Percentiles rank a stretch among this genome's conserved stretches.
These are phyloP conservation scores for Turdus rufiventris DNA, from an alignment of 2,113 vertebrate genomes.

Conservation along the genomic window DNA sequence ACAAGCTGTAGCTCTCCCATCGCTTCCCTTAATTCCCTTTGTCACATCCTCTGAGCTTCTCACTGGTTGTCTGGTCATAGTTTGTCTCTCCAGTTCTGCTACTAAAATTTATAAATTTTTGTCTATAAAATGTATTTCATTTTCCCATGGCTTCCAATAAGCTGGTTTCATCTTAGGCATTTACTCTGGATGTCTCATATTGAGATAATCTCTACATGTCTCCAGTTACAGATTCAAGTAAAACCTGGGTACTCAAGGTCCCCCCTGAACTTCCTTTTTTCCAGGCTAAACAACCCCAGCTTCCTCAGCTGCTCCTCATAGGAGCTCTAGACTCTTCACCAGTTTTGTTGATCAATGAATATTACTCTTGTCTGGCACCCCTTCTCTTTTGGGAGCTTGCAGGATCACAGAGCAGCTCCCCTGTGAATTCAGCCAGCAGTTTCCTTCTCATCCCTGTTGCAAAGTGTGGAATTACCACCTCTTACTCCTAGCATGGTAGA, in stretches of 20 bases:
- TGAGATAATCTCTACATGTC: neutral
- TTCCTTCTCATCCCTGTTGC: accelerated
- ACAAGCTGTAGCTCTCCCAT: neutral
- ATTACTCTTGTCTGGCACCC: neutral
- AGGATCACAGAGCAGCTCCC: neutral
- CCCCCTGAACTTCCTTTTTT: neutral
- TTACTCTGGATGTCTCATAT: neutral
- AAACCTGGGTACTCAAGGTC: neutral
- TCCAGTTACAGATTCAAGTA: neutral
- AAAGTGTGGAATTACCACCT: neutral
- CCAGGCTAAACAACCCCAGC: neutral
- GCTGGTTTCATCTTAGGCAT: neutral
- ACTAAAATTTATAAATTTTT: neutral
- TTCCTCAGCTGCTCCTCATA: neutral
- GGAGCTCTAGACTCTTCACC: neutral
- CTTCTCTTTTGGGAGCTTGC: neutral
- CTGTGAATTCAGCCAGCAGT: neutral
- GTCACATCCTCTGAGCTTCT: neutral
- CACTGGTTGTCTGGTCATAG: neutral
- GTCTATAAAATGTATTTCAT: neutral
- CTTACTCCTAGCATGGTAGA: neutral
- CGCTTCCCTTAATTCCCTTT: neutral
- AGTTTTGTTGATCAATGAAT: neutral
- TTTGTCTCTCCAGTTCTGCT: neutral
- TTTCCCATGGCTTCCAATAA: neutral